phyloP scores from a whole-genome alignment of 23 tunicate genomes.

The Ascidia mentula region DNA sequence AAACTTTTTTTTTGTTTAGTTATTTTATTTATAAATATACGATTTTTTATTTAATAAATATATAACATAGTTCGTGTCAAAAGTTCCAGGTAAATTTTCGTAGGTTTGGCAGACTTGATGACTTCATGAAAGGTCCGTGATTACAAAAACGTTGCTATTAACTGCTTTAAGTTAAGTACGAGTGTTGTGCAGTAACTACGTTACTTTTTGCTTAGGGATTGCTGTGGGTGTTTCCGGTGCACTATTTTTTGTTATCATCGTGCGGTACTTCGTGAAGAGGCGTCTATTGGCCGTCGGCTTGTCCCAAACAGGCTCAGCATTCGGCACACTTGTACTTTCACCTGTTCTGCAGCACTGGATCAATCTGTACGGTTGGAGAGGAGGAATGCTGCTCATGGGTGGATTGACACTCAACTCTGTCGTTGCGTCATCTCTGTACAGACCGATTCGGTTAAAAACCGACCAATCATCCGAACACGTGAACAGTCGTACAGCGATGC shows the following conservation, averaged over 20 bases:
- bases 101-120: too few relatives aligned
- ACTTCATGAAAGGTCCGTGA: too few relatives aligned
- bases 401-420: constrained; percentile 28
- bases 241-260: neutral
- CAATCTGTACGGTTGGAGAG: constrained; percentile 25
- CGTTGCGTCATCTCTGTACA: constrained; percentile 24
- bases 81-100: too few relatives aligned
- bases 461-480: neutral
- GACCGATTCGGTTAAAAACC: constrained; percentile 20
- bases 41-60: too few relatives aligned
- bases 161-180: neutral
- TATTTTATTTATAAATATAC: too few relatives aligned
- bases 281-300: constrained; percentile 19
- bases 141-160: neutral
- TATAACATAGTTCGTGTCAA: too few relatives aligned
- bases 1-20: too few relatives aligned
- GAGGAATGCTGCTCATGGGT: constrained; percentile 25
- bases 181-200: neutral
- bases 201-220: constrained; percentile 3
- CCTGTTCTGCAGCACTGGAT: constrained; percentile 19
- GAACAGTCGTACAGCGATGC: too few relatives aligned
- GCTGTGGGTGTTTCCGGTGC: neutral
- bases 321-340: constrained; percentile 31
- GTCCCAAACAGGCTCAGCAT: constrained; percentile 13
- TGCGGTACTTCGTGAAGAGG: constrained; percentile 23